Conservation (phyloP, 1,140 invertebrate species). For the Piezodorus guildinii region DNA sequence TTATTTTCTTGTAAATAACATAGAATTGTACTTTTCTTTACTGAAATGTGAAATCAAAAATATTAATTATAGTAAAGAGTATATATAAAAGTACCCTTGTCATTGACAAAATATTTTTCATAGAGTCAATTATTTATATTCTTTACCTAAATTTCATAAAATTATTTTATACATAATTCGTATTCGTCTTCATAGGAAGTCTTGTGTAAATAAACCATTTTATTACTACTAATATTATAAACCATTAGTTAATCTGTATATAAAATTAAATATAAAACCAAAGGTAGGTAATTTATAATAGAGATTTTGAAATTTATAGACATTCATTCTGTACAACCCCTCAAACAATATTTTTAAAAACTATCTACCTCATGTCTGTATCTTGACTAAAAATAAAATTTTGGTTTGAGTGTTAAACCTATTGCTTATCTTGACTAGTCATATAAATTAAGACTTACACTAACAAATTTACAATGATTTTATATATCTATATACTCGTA, state of each 20-base stretch:
- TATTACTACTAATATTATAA: neutral
- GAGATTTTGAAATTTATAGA: neutral
- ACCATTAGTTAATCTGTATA: constrained; percentile 4
- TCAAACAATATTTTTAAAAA: neutral
- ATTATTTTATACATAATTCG: neutral
- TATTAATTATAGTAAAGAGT: neutral
- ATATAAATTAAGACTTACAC: no score
- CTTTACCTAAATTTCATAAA: no score
- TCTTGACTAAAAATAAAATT: no score
- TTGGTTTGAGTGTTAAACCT: no score
- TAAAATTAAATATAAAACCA: neutral
- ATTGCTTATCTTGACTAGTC: no score
- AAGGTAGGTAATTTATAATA: neutral
- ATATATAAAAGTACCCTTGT: neutral
- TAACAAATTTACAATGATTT: no score
- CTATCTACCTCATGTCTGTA: neutral
- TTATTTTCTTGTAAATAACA: no score
- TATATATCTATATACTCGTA: no score
- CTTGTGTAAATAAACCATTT: constrained; percentile 5
- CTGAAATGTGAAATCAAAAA: neutral
- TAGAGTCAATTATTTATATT: constrained; percentile 2
- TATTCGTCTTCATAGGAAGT: no score
- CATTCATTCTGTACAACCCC: neutral
- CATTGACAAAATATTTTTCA: neutral
- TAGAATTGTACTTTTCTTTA: no score